phyloP scores from a whole-genome alignment of 1,140 invertebrate genomes.

The Pseudachorutes palmiensis region DNA sequence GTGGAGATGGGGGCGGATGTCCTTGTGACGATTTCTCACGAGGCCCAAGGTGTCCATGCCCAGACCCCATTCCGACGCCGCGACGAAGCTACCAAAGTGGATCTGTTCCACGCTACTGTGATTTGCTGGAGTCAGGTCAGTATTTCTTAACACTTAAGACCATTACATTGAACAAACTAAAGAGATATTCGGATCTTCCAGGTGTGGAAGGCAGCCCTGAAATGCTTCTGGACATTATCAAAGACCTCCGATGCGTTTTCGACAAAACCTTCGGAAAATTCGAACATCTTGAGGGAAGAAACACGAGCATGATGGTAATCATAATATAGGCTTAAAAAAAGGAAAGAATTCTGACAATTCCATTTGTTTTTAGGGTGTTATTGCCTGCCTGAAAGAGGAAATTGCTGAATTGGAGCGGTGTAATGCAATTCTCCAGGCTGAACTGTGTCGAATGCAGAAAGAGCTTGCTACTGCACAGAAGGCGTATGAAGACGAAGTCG shows the following conservation, averaged over 20 bases:
- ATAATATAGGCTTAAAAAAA: no score
- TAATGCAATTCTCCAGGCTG: conserved; percentile 19
- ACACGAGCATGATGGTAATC: background rate
- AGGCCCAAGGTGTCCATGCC: background rate
- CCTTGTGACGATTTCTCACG: no score
- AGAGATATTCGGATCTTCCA: background rate
- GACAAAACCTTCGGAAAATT: conserved; percentile 24
- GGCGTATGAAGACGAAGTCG: conserved; percentile 22
- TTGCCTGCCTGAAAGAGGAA: conserved; percentile 14
- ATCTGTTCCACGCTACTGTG: conserved; percentile 4
- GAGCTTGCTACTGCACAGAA: conserved; percentile 21
- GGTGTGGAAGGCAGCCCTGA: conserved; percentile 5
- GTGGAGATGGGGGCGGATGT: no score
- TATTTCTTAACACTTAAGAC: background rate
- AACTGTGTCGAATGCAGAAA: conserved; percentile 15
- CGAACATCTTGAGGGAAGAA: background rate
- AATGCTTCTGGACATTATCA: conserved; percentile 15
- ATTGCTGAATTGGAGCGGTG: conserved; percentile 18
- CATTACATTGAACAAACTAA: no score
- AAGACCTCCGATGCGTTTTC: conserved; percentile 27
- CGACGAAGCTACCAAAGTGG: background rate
- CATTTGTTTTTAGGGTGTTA: conserved; percentile 5
- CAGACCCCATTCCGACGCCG: background rate
- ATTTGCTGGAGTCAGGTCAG: conserved; percentile 4
- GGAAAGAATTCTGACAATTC: no score